Conservation (phyloP, 2,888 invertebrate genomes). For the Phortica okadai region DNA sequence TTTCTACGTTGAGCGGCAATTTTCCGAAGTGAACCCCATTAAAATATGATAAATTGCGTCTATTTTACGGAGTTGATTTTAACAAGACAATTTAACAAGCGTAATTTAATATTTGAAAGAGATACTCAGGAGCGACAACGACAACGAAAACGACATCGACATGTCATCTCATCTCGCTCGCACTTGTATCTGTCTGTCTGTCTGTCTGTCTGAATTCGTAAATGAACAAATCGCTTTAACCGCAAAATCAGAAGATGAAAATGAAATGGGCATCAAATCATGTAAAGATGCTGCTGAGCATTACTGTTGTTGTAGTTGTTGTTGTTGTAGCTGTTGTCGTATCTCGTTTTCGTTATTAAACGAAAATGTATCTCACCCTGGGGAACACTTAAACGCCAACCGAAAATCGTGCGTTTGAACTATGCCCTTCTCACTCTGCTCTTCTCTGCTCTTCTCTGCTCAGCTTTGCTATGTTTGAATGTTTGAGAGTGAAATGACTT, state of each 20-base stretch:
- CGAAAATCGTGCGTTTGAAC: slow-evolving; percentile 60
- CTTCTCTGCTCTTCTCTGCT: background rate
- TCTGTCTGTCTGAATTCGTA: background rate
- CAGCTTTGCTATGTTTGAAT: slow-evolving; percentile 42
- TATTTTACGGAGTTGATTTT: slow-evolving; percentile 70
- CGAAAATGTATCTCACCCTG: slow-evolving; percentile 74
- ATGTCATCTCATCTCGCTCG: slow-evolving; percentile 36
- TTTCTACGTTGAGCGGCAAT: slow-evolving; percentile 59
- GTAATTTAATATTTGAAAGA: slow-evolving; percentile 75
- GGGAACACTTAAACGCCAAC: slow-evolving; percentile 74
- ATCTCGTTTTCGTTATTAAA: slow-evolving; percentile 52
- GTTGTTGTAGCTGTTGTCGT: slow-evolving; percentile 40
- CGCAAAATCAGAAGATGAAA: slow-evolving; percentile 53
- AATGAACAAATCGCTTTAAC: slow-evolving; percentile 51
- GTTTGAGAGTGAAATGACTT: slow-evolving; percentile 46
- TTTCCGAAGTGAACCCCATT: slow-evolving; percentile 67
- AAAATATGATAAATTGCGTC: slow-evolving; percentile 73
- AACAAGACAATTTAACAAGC: slow-evolving; percentile 76
- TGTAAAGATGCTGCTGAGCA: slow-evolving; percentile 53
- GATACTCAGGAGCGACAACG: slow-evolving; percentile 37
- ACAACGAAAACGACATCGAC: background rate
- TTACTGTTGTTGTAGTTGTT: slow-evolving; percentile 44
- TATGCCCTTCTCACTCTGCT: background rate
- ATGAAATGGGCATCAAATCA: slow-evolving; percentile 66
- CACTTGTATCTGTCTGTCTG: slow-evolving; percentile 25